phyloP scores from a whole-genome alignment of 2,888 invertebrate genomes.

The Nephrotoma appendiculata region DNA sequence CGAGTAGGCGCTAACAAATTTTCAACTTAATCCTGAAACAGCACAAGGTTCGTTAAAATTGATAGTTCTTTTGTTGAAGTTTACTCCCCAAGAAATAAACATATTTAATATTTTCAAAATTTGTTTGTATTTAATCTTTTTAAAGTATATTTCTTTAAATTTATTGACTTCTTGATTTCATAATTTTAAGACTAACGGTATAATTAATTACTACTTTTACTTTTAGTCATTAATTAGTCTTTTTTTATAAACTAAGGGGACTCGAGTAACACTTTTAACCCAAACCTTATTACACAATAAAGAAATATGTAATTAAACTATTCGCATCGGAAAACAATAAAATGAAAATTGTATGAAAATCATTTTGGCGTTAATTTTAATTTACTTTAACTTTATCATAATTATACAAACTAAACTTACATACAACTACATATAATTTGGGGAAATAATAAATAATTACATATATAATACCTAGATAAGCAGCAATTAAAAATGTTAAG shows the following conservation, averaged over 20 bases:
- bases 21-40: too few relatives aligned
- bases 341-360: background rate
- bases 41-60: too few relatives aligned
- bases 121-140: too few relatives aligned
- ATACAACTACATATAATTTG: conserved; percentile 45
- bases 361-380: conserved; percentile 5
- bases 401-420: conserved; percentile 30
- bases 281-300: background rate
- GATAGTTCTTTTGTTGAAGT: too few relatives aligned
- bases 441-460: conserved; percentile 61
- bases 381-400: conserved; percentile 17
- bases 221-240: background rate
- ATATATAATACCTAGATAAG: conserved; percentile 77
- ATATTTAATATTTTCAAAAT: too few relatives aligned
- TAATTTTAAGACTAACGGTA: background rate
- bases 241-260: background rate
- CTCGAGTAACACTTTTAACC: background rate
- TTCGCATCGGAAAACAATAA: background rate
- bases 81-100: too few relatives aligned
- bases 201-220: background rate
- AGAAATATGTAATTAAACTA: background rate
- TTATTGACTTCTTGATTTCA: background rate
- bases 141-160: background rate
- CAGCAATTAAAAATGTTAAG: conserved; percentile 68
- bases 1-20: too few relatives aligned